Evolutionary conservation across 2,888 invertebrate species (phyloP).

Genomic region (Isoperla grammatica): DNA sequence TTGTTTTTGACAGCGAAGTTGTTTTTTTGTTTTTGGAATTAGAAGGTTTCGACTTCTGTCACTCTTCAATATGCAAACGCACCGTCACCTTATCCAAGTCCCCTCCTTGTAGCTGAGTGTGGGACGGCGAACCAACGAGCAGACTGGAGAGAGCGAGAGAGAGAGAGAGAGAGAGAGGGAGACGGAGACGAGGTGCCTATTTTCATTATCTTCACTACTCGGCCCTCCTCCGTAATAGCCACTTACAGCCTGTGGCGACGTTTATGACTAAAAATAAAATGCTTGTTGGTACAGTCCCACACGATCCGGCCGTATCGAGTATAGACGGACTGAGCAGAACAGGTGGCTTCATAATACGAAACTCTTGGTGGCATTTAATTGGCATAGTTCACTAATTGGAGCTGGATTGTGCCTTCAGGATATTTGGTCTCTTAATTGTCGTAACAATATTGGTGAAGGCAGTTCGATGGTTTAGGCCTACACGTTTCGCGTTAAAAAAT

Average conservation of each 20-base stretch:
- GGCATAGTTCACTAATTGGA: too few relatives aligned
- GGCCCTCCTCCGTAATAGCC: slow-evolving; percentile 11
- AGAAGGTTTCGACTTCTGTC: slow-evolving; percentile 4
- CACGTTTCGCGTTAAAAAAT: too few relatives aligned
- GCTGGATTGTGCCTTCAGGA: too few relatives aligned
- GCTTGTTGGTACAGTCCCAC: slow-evolving; percentile 11
- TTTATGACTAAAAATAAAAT: slow-evolving; percentile 22
- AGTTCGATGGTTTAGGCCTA: too few relatives aligned
- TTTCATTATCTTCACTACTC: slow-evolving; percentile 2
- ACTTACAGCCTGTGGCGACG: slow-evolving; percentile 20
- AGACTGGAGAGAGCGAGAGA: not conserved
- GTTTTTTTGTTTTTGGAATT: too few relatives aligned
- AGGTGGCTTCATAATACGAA: too few relatives aligned
- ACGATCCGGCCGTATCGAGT: not conserved
- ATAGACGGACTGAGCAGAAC: too few relatives aligned
- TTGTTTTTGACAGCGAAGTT: slow-evolving; percentile 6
- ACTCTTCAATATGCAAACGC: not conserved
- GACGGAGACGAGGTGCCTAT: slow-evolving; percentile 4
- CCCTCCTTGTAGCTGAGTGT: not conserved
- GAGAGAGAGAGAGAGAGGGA: slow-evolving; percentile 3
- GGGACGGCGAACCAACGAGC: not conserved
- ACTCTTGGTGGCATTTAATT: too few relatives aligned
- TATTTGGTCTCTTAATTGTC: too few relatives aligned
- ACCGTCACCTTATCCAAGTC: not conserved
- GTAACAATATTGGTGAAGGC: too few relatives aligned